Evolutionary conservation across 2,113 vertebrate species (phyloP).

Genomic region (Irena cyanogastra): DNA sequence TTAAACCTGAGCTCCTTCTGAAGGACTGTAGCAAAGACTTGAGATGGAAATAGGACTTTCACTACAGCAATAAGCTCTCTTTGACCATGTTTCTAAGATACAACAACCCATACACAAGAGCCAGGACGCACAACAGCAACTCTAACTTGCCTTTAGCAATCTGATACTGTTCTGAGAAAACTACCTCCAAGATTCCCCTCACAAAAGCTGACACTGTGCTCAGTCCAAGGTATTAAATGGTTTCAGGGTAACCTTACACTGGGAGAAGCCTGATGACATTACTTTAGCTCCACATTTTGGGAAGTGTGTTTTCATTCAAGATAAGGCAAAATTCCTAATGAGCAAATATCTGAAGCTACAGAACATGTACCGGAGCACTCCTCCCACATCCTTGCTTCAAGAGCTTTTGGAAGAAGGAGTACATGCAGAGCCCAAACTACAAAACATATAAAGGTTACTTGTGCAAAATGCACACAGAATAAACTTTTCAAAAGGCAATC

Average conservation of each 20-base stretch:
- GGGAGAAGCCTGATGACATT: background rate
- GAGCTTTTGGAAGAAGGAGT: background rate
- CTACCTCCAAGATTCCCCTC: background rate
- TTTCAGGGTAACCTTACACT: background rate
- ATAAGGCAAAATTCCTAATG: background rate
- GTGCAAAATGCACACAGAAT: background rate
- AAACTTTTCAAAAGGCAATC: background rate
- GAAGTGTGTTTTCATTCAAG: background rate
- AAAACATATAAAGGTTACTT: background rate
- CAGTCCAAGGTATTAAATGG: background rate
- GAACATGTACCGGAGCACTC: background rate
- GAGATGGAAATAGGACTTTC: background rate
- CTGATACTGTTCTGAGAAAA: background rate
- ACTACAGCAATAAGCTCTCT: background rate
- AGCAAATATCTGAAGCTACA: background rate
- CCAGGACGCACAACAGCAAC: background rate
- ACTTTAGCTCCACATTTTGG: background rate
- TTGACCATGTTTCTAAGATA: background rate
- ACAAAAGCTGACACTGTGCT: background rate
- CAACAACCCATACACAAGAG: background rate
- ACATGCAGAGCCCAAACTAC: background rate
- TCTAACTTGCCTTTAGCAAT: background rate
- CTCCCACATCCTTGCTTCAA: background rate
- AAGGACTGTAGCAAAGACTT: background rate
- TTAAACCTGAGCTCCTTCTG: background rate